A percentile compares a stretch with the other conserved stretches of the same genome.
These are phyloP conservation scores for Pseudoips prasinana DNA, from an alignment of 2,888 invertebrate genomes.

Conservation along the genomic window DNA sequence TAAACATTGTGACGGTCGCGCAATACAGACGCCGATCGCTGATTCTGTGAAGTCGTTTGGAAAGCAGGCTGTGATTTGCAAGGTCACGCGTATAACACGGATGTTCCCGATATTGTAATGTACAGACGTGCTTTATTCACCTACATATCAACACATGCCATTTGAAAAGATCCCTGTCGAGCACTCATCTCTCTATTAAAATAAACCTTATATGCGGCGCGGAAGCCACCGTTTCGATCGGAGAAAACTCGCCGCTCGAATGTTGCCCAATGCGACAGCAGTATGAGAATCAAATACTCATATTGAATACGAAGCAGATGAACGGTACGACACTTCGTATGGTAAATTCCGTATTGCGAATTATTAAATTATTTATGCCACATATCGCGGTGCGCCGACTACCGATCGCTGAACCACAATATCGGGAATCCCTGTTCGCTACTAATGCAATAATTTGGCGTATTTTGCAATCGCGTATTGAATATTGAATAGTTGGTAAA, in stretches of 20 bases:
- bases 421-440: slow-evolving; percentile 80
- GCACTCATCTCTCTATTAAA: slow-evolving; percentile 38
- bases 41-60: slow-evolving; percentile 80
- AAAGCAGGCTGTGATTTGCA: slow-evolving; percentile 82
- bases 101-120: slow-evolving; percentile 82
- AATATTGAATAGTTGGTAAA: slow-evolving; percentile 80
- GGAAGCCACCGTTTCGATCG: slow-evolving; percentile 60
- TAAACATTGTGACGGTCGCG: slow-evolving; percentile 64
- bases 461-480: slow-evolving; percentile 81
- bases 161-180: slow-evolving; percentile 73
- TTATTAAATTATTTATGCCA: slow-evolving; percentile 82
- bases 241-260: slow-evolving; percentile 51
- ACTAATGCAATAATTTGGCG: slow-evolving; percentile 82
- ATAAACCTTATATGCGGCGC: slow-evolving; percentile 53
- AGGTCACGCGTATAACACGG: slow-evolving; percentile 82
- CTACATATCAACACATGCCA: slow-evolving; percentile 77
- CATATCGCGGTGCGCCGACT: slow-evolving; percentile 72
- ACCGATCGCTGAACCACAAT: slow-evolving; percentile 79
- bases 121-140: slow-evolving; percentile 81
- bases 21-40: slow-evolving; percentile 70
- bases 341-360: slow-evolving; percentile 81
- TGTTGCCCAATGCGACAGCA: slow-evolving; percentile 76
- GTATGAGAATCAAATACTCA: slow-evolving; percentile 82
- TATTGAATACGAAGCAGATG: slow-evolving; percentile 78
- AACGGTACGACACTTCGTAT: slow-evolving; percentile 79